Evolutionary conservation across 2,797 vertebrate genomes (phyloP), one percentile per base, ranked within the genome.

Genomic region (Lophotriccus pileatus): DNA sequence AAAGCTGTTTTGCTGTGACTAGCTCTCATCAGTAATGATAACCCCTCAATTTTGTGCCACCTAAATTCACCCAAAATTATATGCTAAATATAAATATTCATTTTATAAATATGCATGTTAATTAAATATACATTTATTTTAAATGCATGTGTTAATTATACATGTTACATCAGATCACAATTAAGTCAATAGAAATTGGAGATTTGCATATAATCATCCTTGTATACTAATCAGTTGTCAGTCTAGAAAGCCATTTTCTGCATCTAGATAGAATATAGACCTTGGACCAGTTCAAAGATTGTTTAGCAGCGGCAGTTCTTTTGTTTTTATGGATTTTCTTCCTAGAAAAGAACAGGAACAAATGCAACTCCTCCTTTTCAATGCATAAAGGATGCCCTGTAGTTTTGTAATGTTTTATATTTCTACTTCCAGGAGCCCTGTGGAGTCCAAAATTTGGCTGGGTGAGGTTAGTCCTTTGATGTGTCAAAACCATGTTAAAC

Each of bases 71-170:
- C 94, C 79, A 72, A 97, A 97, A 97, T 97, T 97, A 97, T 91
- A 95, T 93, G 94, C 95, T 97, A 98, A 97, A 98, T 98, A 98
- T 98, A 98, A 98, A 98, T 98, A 98, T 98, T 98, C 98, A 97
- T 98, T 98, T 98, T 97, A 98, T 98, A 98, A 98, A 98, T 98
- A 98, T 98, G 98, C 98, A 98, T 98, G 96, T 97, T 98, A 98
- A 98, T 98, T 98, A 98, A 98, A 98, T 97, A 98, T 98, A 98
- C 98, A 98, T 98, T 98, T 98, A 98, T 98, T 98, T 98, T 98
- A 98, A 98, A 98, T 98, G 98, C 94, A 95, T 96, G 97, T 97
- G 96, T 98, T 98, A 98, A 98, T 98, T 98, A 98, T 98, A 98
- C 98, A 95, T 96, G 97, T 98, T 98, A 98, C 97, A 98, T 97